Evolutionary conservation across 2,113 vertebrate genomes (phyloP), one percentile per base, ranked within the genome.

Genomic region (Paratilapia polleni): DNA sequence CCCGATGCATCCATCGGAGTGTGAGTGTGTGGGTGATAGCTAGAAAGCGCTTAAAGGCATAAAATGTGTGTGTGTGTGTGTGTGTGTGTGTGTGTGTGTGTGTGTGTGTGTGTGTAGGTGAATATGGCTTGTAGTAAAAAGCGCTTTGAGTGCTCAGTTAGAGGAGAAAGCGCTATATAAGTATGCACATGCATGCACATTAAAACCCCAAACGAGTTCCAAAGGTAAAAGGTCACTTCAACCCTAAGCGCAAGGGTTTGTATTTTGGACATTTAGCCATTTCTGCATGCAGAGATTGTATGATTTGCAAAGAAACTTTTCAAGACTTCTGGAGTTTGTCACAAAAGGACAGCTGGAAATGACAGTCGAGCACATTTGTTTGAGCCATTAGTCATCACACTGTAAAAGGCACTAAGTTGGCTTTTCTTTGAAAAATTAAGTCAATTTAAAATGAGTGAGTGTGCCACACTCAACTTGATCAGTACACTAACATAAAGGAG

Each of bases 371-470:
- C 66, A 31, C 66, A 73, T 73, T 73, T 52, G 66, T 52, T 38
- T 14, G 19, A 75, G 19, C 56, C 47, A n/a, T 85, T 8, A 85
- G 68, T 89, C 83, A 88, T 80, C 26, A 57, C 66, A 52, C 24
- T 52, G 66, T 28, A 70, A 31, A 52, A 73, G 24, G 43, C 19
- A 31, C 15, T 49, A 5, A 28, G 49, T 0, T 19, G 66, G 17
- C 43, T 52, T 19, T 52, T 17, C 43, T 52, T 28, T 31, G 9
- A 70, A 70, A 73, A 73, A 52, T 20, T 20, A n/a, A 14, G 20
- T 49, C 14, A 49, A 31, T 73, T 73, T 47, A 73, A 31, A 20
- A 15, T 5, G 13, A 47, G 52, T 54, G 7, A n/a, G 17, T 19
- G 17, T 17, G 49, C 17, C 2, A 13, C 49, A 52, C 17, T 52